Evolutionary conservation across 2,888 invertebrate species (phyloP), one percentile per base, ranked within the genome.

Genomic region (Galeruca laticollis): DNA sequence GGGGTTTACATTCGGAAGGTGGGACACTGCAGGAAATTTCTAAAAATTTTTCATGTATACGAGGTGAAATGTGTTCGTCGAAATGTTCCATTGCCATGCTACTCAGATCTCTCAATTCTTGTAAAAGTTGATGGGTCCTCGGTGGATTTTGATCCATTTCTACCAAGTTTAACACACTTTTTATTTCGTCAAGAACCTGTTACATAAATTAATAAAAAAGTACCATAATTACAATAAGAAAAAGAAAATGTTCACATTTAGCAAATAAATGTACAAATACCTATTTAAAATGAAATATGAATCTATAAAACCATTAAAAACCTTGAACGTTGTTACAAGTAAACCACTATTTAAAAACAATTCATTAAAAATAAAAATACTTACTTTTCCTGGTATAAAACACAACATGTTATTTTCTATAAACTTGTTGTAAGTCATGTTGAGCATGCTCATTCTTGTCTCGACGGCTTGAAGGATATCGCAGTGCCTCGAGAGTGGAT

Each of bases 61-160:
- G 77, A 3, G 92, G 92, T 61, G 90, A 86, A 74, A 97, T 94
- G 82, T 94, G 93, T 80, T 97, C 97, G 82, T 97, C 97, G 82
- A 97, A 97, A 84, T 97, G 95, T 81, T 97, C 97, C 87, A 97
- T 97, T 0, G 97, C 97, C 95, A 95, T 96, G 71, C 95, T 95
- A 40, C 96, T 96, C 73, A 97, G 94, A 79, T 97, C 97, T 0
- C 97, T 87, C 8, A 97, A 82, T 82, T 97, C 97, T 82, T 96
- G 95, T 0, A 97, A 85, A 10, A 85, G 76, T 75, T 96, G 96
- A 0, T 95, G 92, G 0, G 94, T 88, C 5, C 92, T 89, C 0
- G 93, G 93, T 0, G 93, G 93, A 0, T 88, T 87, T 61, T 89
- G 88, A 0, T 88, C 87, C 11, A 88, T 88, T 77, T 93, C 90